Evolutionary conservation across 2,888 invertebrate genomes (phyloP).

Genomic region (Perithous albicinctus): DNA sequence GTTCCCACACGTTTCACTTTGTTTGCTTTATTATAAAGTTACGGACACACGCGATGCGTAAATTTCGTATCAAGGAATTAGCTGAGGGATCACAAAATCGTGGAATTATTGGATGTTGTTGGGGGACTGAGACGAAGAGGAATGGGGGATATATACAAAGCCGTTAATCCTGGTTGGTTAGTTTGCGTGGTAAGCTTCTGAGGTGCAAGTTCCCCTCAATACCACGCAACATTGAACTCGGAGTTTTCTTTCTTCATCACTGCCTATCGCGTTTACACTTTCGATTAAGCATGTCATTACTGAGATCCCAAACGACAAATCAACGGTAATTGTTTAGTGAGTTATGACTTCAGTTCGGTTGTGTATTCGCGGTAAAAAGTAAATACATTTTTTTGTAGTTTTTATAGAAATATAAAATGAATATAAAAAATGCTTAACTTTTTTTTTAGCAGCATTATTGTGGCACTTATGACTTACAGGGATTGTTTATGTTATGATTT

Average conservation of each 20-base stretch:
- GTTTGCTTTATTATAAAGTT: neutral
- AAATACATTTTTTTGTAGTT: too few species aligned
- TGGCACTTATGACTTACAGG: too few species aligned
- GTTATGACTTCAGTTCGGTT: slow-evolving; percentile 17
- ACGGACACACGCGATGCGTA: neutral
- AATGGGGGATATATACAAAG: slow-evolving; percentile 1
- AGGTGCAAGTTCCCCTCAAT: slow-evolving; percentile 31
- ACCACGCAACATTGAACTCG: slow-evolving; percentile 8
- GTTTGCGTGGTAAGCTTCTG: slow-evolving; percentile 28
- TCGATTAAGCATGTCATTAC: slow-evolving; percentile 70
- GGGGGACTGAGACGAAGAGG: slow-evolving; percentile 8
- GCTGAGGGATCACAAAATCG: neutral
- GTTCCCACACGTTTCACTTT: neutral
- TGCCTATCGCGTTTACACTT: slow-evolving; percentile 66
- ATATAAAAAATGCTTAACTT: neutral
- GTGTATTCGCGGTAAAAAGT: too few species aligned
- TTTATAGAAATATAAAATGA: too few species aligned
- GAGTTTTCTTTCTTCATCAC: slow-evolving; percentile 42
- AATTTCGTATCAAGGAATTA: slow-evolving; percentile 6
- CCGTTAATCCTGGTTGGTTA: slow-evolving; percentile 41
- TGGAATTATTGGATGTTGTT: slow-evolving; percentile 17
- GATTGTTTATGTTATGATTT: too few species aligned
- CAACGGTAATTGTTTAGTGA: slow-evolving; percentile 55
- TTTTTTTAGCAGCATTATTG: too few species aligned
- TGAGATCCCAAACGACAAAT: slow-evolving; percentile 25